Evolutionary conservation across 2,113 vertebrate species (phyloP), one percentile per base, ranked within the genome.

Genomic region (Coturnix japonica): DNA sequence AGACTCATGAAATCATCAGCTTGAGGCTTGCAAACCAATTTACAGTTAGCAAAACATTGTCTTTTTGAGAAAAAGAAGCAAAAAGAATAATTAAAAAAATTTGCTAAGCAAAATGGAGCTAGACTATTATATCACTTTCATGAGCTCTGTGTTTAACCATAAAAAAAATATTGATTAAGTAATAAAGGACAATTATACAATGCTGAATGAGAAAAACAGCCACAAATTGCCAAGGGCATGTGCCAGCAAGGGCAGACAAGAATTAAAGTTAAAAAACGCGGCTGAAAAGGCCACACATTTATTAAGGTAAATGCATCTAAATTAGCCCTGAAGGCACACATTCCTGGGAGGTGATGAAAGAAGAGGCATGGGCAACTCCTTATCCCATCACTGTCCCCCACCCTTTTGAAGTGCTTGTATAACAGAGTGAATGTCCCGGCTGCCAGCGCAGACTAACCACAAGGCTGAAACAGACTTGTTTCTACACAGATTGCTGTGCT

Each of bases 321-420:
- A 93, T 95, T 84, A 75, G 33, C 70, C 83, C 66, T 0, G 0
- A 88, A 93, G 77, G 75, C 85, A 86, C 66, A 54, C 7, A 9
- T 90, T 93, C 88, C 80, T 90, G 70, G 65, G 74, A 90, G 49
- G 83, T 91, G 61, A 77, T 88, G 88, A 86, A 84, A 90, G 31
- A 90, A 83, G 61, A 86, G 61, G 23, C 77, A 59, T n/a, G 69
- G 70, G 86, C 70, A 94, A 35, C 72, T 78, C 61, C 47, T 85
- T 76, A 77, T 77, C 72, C 85, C 43, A 33, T 71, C 73, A 8
- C 65, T 93, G 57, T 63, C 82, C 72, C 43, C 57, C 54, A 60
- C 30, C 39, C 53, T 72, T 81, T 71, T 44, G 23, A 83, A 86
- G 9, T 56, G 39, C 56, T 82, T 63, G 20, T 57, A 5, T 64